Base-by-base conservation (phyloP, 2,113 vertebrate species). In the Larimichthys polyactis region DNA sequence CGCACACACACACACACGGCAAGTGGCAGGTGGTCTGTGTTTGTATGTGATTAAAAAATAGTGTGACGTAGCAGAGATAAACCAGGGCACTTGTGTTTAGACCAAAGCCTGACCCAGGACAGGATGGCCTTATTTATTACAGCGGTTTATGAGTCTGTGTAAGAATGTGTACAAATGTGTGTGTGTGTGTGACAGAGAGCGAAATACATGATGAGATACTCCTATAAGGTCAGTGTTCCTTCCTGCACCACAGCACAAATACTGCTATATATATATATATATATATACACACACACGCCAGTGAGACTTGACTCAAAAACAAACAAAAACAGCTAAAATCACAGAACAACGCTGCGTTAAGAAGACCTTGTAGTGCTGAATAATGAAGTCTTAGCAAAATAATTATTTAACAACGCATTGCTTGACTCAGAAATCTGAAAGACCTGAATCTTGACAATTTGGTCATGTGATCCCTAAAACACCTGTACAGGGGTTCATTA, bases 61-160 rank as follows among this genome's bases (percentile, higher is more conserved):
- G 65, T 16, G 22, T 72, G 78, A 82, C 55, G 60, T 29, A 60
- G 68, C 17, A 0, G 63, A 82, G 65, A 83, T 78, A 87, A 89
- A 90, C 62, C 75, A 84, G 89, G 52, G 29, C 84, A 69, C 71
- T 82, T 71, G 71, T 91, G 86, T 84, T 90, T 84, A 83, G 78
- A 76, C 84, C 76, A 49, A 75, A 74, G 82, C 17, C 67, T 82
- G 89, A 87, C 80, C 70, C 76, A 79, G 87, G 73, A 93, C 87
- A 72, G 79, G 85, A 70, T 79, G 82, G 73, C 83, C 81, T 80
- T 81, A 73, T 78, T 89, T 71, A 63, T 11, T 72, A 62, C 46
- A 54, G 70, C 14, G 66, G 64, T 86, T 81, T 65, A 55, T 66
- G 27, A 78, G 62, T 52, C 27, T 20, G 36, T 43, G 60, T 17